These are phyloP conservation scores for Homalodisca vitripennis DNA, from an alignment of 1,140 invertebrate genomes.

Conservation along the genomic window DNA sequence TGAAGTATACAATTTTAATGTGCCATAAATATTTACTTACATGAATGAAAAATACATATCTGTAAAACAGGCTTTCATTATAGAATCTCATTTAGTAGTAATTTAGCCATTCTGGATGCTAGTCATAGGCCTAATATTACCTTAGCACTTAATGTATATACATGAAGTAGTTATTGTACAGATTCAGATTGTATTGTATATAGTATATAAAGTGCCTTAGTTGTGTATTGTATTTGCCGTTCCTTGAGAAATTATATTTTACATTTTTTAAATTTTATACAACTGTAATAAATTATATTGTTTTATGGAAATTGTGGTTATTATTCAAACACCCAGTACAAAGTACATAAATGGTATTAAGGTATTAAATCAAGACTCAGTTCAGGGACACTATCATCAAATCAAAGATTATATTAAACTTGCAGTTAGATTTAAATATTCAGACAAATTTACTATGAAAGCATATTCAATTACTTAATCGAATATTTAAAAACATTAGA, in stretches of 20 bases:
- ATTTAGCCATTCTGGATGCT: conserved; percentile 32
- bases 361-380: no score
- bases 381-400: no score
- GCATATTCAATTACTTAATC: no score
- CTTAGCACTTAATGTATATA: conserved; percentile 18
- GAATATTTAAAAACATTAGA: no score
- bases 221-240: conserved; percentile 15
- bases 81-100: conserved; percentile 23
- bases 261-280: conserved; percentile 26
- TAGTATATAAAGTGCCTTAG: conserved; percentile 32
- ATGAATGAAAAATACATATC: background rate
- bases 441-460: no score
- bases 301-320: conserved; percentile 13
- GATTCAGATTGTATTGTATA: conserved; percentile 26
- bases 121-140: conserved; percentile 23
- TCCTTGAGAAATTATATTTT: conserved; percentile 28
- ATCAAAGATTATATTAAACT: no score
- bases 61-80: background rate
- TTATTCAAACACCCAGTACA: background rate
- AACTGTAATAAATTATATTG: conserved; percentile 28
- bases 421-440: no score
- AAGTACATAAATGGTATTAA: background rate
- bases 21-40: background rate
- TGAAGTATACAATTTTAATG: background rate
- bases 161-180: conserved; percentile 24